Percentiles rank a stretch among this genome's conserved stretches.
phyloP scores from a whole-genome alignment of 2,888 invertebrate species.

The Hecatera dysodea region DNA sequence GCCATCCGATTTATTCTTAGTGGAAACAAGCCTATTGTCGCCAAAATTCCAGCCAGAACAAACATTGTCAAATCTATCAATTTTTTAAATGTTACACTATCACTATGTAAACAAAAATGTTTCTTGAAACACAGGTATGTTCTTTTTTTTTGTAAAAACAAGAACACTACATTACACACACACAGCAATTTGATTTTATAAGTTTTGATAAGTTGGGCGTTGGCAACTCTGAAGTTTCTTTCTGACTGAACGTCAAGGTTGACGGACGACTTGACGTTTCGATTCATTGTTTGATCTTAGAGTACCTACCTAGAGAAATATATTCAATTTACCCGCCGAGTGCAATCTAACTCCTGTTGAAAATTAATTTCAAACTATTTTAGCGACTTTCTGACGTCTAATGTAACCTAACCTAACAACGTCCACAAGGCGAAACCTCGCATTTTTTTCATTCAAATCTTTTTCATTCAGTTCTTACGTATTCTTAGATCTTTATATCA shows the following conservation, averaged over 20 bases:
- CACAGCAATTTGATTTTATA: too few relatives aligned
- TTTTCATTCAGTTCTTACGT: constrained; percentile 9
- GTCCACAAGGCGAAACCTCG: not conserved
- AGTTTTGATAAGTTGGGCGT: not conserved
- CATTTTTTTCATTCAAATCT: not conserved
- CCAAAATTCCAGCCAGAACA: not conserved
- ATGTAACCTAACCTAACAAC: not conserved
- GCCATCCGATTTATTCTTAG: too few relatives aligned
- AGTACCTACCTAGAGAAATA: too few relatives aligned
- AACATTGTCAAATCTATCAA: constrained; percentile 2
- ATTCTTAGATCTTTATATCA: constrained; percentile 22
- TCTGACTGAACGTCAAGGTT: too few relatives aligned
- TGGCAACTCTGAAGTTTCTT: constrained; percentile 1
- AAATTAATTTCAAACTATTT: not conserved
- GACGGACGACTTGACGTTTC: too few relatives aligned
- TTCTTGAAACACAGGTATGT: too few relatives aligned
- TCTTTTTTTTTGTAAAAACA: too few relatives aligned
- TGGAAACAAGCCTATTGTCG: too few relatives aligned
- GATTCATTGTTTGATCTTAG: too few relatives aligned
- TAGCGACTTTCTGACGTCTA: not conserved
- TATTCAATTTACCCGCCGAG: not conserved
- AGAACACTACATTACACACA: too few relatives aligned
- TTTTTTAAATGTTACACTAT: not conserved
- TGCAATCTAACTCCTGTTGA: not conserved
- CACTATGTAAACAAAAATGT: too few relatives aligned